Conservation (phyloP, 23 tunicate genomes). For the Trididemnum clinides region DNA sequence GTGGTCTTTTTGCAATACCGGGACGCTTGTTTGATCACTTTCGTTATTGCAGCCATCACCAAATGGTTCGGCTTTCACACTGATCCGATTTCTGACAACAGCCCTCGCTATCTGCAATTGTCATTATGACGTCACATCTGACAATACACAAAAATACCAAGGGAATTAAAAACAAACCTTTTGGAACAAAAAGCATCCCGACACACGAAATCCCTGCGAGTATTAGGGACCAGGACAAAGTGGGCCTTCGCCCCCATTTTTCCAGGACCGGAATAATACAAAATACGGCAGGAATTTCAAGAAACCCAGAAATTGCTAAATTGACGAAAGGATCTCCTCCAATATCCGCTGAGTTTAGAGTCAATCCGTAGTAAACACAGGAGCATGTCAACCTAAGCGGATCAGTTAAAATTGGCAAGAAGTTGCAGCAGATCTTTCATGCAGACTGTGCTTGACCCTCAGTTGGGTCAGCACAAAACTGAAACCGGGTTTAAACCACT, state of each 20-base stretch:
- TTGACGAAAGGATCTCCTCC: slow-evolving; percentile 90
- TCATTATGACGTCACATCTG: no score
- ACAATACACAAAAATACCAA: no score
- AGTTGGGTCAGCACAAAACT: no score
- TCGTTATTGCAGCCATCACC: no score
- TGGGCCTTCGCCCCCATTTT: slow-evolving; percentile 71
- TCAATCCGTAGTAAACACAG: slow-evolving; percentile 92
- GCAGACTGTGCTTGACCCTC: no score
- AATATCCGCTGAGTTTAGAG: slow-evolving; percentile 86
- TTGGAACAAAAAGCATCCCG: slow-evolving; percentile 50
- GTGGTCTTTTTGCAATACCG: no score
- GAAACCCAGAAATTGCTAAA: slow-evolving; percentile 68
- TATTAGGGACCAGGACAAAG: slow-evolving; percentile 31
- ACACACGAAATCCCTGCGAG: slow-evolving; percentile 70
- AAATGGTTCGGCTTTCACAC: no score
- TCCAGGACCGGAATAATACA: slow-evolving; percentile 52
- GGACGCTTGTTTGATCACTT: no score
- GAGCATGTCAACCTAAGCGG: slow-evolving; percentile 70
- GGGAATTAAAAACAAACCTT: slow-evolving; percentile 57
- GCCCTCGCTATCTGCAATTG: no score
- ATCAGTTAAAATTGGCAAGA: neutral
- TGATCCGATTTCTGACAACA: no score
- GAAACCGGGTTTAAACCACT: no score
- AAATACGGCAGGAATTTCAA: slow-evolving; percentile 76
- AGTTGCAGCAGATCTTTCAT: no score